These are phyloP conservation scores for Ariopsis seemanni DNA, from an alignment of 2,113 vertebrate genomes.

Conservation along the genomic window DNA sequence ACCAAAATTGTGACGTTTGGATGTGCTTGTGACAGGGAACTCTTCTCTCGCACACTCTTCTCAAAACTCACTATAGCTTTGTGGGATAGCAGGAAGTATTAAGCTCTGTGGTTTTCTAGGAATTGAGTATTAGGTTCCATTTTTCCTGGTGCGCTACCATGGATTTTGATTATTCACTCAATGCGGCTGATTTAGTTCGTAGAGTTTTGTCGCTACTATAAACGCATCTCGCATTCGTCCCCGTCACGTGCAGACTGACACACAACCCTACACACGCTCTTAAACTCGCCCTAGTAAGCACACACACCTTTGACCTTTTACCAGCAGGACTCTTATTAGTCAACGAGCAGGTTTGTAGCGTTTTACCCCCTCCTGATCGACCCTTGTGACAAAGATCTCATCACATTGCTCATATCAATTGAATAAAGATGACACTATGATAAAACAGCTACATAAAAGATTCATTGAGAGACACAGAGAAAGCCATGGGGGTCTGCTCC, in stretches of 20 bases:
- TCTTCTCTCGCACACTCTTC: too few relatives aligned
- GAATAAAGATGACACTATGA: slow-evolving; percentile 63
- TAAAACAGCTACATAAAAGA: slow-evolving; percentile 55
- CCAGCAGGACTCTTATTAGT: slow-evolving; percentile 68
- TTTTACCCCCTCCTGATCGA: slow-evolving; percentile 59
- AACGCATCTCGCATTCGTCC: not conserved
- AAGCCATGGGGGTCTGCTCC: slow-evolving; percentile 65
- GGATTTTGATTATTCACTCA: not conserved
- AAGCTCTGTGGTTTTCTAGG: slow-evolving; percentile 1
- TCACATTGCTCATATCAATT: slow-evolving; percentile 69
- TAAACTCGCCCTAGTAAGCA: slow-evolving; percentile 31
- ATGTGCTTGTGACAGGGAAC: not conserved
- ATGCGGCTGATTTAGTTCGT: not conserved
- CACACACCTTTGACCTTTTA: slow-evolving; percentile 49
- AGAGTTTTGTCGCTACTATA: slow-evolving; percentile 9
- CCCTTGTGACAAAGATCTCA: slow-evolving; percentile 59
- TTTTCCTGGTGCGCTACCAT: not conserved
- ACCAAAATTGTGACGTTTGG: slow-evolving; percentile 9
- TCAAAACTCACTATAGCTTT: not conserved
- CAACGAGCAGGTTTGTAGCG: slow-evolving; percentile 66
- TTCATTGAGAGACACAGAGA: slow-evolving; percentile 53
- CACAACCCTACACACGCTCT: not conserved
- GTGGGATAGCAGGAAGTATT: not conserved
- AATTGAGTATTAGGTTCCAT: not conserved
- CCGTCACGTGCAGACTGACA: slow-evolving; percentile 13